Evolutionary conservation across 2,113 vertebrate species (phyloP).

Genomic region (Serilophus lunatus): DNA sequence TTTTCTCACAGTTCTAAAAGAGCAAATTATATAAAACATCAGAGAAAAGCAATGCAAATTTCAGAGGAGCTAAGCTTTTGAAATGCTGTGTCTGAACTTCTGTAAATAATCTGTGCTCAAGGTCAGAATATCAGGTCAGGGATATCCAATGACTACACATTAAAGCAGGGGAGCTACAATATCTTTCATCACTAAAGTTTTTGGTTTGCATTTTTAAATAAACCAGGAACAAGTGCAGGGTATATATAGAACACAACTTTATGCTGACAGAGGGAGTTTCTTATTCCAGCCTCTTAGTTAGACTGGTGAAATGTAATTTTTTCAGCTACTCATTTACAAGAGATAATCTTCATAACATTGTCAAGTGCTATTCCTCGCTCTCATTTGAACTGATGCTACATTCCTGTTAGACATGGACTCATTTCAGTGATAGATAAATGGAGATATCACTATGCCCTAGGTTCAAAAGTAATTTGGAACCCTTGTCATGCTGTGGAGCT

Average conservation of each 20-base stretch:
- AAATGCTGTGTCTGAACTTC: neutral
- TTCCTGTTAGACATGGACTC: neutral
- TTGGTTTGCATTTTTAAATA: slow-evolving; percentile 37
- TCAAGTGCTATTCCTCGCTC: neutral
- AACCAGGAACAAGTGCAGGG: slow-evolving; percentile 10
- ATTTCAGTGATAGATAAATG: neutral
- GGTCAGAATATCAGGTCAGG: neutral
- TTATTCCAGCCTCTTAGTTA: neutral
- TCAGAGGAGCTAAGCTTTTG: neutral
- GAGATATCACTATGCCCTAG: neutral
- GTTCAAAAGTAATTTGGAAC: neutral
- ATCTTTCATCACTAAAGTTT: neutral
- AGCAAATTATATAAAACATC: neutral
- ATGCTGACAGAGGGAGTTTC: neutral
- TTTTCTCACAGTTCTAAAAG: neutral
- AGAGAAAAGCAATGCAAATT: neutral
- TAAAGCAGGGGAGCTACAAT: neutral
- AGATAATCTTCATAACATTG: neutral
- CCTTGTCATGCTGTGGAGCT: neutral
- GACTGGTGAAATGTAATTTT: neutral
- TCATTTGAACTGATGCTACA: neutral
- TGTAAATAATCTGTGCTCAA: neutral
- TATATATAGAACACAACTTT: neutral
- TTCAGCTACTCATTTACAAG: neutral
- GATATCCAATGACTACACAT: neutral